Evolutionary conservation across 2,888 invertebrate genomes (phyloP).

Genomic region (Dromius quadrimaculatus): DNA sequence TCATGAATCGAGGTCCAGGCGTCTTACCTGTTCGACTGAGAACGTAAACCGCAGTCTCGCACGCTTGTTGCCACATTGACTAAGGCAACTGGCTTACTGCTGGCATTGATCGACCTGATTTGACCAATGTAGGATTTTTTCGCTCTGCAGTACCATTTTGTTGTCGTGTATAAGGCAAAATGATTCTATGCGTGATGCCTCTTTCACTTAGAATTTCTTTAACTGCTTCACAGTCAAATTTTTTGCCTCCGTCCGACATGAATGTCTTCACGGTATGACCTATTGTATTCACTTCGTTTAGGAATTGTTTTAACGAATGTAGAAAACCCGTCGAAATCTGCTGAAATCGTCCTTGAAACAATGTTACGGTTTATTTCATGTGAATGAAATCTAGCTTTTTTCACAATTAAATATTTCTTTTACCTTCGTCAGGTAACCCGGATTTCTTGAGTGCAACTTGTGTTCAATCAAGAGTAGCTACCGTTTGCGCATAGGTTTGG

Average conservation of each 20-base stretch:
- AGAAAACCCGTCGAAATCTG: too few relatives aligned
- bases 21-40: slow-evolving; percentile 54
- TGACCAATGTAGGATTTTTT: neutral
- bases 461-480: too few relatives aligned
- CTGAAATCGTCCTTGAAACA: too few relatives aligned
- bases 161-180: neutral
- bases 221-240: slow-evolving; percentile 3
- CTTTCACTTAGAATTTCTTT: neutral
- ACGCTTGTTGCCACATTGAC: slow-evolving; percentile 54
- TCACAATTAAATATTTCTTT: too few relatives aligned
- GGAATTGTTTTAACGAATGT: too few relatives aligned
- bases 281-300: neutral
- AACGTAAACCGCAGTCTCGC: slow-evolving; percentile 53
- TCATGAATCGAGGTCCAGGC: too few relatives aligned
- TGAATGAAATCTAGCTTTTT: too few relatives aligned
- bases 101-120: slow-evolving; percentile 18
- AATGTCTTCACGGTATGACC: neutral
- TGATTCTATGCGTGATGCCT: neutral
- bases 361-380: too few relatives aligned
- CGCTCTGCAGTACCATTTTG: slow-evolving; percentile 9
- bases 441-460: too few relatives aligned
- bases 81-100: slow-evolving; percentile 41
- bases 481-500: too few relatives aligned
- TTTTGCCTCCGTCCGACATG: neutral
- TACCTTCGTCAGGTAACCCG: too few relatives aligned